Evolutionary conservation across 2,113 vertebrate species (phyloP), one percentile per base, ranked within the genome.

Genomic region (Protobothrops flavoviridis): DNA sequence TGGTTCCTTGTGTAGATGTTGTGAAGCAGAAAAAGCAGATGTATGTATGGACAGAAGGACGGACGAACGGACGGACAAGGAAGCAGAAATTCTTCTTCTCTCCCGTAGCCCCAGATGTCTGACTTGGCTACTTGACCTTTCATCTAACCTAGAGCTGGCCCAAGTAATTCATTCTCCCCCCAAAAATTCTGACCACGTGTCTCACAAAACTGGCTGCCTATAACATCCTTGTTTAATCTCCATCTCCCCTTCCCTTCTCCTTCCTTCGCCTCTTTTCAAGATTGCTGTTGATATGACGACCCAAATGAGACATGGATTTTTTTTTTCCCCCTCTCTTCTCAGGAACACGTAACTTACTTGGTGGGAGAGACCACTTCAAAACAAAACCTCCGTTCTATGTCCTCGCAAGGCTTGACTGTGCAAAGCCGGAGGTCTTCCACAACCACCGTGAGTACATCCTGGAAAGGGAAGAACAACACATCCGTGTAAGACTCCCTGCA

Each of bases 351-450:
- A 21, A 95, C 99, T 98, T 97, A 99, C 99, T 99, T 99, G 94
- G 98, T 98, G 43, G 99, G 99, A 0, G 99, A 99, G 93, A 99
- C 98, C 0, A 99, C 99, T 97, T 99, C 99, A 23, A 99, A 99
- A 97, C 99, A 99, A 97, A 99, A 99, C 95, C 99, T 98, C 95
- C 99, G 98, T 97, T 99, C 99, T 1, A 98, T 99, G 97, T 99
- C 99, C 96, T 99, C 99, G 0, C 98, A 99, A 0, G 99, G 99
- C 94, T 99, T 99, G 86, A 99, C 99, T 0, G 99, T 98, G 91
- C 99, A 99, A 29, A 99, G 98, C 24, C 99, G 94, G 87, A 99
- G 98, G 95, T 99, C 99, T 8, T 99, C 99, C 69, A 99, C 99
- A 95, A 99, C 99, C 87, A 99, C 99, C 0, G 99, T 99, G 92